Evolutionary conservation across 2,797 vertebrate species (phyloP).

Genomic region (Pteropus rufus): DNA sequence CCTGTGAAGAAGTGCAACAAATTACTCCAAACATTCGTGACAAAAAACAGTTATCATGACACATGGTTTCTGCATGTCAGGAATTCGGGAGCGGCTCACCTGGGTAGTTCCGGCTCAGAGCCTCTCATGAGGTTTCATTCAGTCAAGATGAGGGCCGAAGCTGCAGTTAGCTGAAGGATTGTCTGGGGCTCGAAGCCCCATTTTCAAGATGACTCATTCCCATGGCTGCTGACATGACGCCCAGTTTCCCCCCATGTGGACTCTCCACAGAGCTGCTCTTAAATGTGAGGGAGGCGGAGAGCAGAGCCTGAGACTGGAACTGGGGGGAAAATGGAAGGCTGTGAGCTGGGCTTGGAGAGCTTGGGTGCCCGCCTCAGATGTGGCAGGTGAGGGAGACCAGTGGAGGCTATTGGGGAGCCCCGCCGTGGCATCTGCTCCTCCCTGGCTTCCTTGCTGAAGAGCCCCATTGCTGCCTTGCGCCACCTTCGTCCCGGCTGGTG

Average conservation of each 20-base stretch:
- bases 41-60: neutral
- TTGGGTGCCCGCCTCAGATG: neutral
- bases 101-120: neutral
- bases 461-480: accelerated
- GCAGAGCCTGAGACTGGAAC: neutral
- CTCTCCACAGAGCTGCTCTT: neutral
- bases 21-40: neutral
- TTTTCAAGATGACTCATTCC: neutral
- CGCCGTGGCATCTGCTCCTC: no score
- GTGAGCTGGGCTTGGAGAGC: neutral
- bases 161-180: neutral
- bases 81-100: neutral
- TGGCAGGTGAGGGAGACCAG: neutral
- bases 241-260: neutral
- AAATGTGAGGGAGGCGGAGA: neutral
- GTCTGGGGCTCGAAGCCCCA: neutral
- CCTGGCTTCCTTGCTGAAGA: no score
- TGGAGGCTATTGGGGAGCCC: no score
- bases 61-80: neutral
- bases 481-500: accelerated
- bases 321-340: neutral
- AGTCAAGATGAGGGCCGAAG: neutral
- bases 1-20: neutral
- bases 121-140: neutral
- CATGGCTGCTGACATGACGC: neutral